Conservation (phyloP, 2,797 vertebrate genomes). For the Fistularia tabacaria region DNA sequence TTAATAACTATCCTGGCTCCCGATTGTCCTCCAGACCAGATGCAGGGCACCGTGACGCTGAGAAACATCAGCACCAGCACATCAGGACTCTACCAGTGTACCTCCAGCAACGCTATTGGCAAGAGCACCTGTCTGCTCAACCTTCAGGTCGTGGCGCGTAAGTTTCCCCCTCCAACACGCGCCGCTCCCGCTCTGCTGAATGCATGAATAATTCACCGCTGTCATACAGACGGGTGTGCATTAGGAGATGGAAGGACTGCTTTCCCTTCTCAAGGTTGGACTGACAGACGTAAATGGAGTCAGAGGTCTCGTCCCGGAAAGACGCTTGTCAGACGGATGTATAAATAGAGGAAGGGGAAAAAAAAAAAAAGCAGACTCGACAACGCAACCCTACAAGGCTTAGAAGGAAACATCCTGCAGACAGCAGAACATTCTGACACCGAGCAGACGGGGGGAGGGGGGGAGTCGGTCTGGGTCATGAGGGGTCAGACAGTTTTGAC, state of each 20-base stretch:
- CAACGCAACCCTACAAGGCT: too few species aligned
- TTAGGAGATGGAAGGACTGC: too few species aligned
- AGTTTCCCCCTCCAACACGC: conserved; percentile 64
- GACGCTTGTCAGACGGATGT: conserved; percentile 12
- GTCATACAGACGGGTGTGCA: not conserved
- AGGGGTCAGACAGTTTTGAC: conserved; percentile 22
- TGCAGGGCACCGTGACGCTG: conserved; percentile 91
- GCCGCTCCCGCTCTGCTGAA: not conserved
- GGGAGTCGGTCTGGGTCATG: conserved; percentile 10
- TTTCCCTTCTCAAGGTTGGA: not conserved
- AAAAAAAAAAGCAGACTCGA: too few species aligned
- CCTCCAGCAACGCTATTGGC: conserved; percentile 91
- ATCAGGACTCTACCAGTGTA: conserved; percentile 95
- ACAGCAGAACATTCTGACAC: conserved; percentile 16
- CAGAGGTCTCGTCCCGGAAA: not conserved
- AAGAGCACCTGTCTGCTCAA: conserved; percentile 93
- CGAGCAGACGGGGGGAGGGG: conserved; percentile 5
- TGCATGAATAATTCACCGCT: not conserved
- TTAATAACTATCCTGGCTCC: conserved; percentile 10
- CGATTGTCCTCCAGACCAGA: conserved; percentile 81
- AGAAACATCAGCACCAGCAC: conserved; percentile 91
- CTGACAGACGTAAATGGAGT: conserved; percentile 1
- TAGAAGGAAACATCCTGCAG: not conserved
- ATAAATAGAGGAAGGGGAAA: not conserved
- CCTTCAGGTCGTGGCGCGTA: conserved; percentile 91